Base-by-base conservation (phyloP, 1,140 invertebrate genomes). In the Aradophagus sp. region DNA sequence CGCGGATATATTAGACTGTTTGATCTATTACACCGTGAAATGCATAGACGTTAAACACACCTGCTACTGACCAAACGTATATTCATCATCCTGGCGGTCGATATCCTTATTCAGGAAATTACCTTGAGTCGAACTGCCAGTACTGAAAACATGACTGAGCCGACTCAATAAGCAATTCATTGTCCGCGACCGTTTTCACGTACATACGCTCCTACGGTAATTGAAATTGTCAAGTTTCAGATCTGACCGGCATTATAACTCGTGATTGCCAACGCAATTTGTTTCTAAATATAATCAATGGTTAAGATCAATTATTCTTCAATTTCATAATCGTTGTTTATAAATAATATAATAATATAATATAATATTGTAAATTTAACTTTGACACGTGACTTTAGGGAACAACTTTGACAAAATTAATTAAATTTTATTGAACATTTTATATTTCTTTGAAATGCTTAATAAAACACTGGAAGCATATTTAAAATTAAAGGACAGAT, bases 61-160 rank as follows among this genome's bases (percentile, higher is more conserved):
- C 80, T 81, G 80, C 75, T 73, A 55, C 38, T 71, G 62, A 77
- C 68, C 70, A 55, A 63, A 58, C 45, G 34, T 55, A 59, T 56
- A 68, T 69, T 66, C 75, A 55, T 65, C 61, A 55, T 65, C 47
- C 41, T 26, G 66, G 74, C 35, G 59, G 19, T 52, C 38, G 42
- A 55, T 59, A 45, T 44, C 53, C 55, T 72, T 59, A 66, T 80
- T 75, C 75, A 80, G 79, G 76, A 82, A 81, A 82, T 81, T 78
- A 71, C 62, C 31, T 74, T 52, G 44, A 61, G 44, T 50, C 44
- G 29, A 48, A 34, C 36, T 58, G 16, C 52, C 23, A 50, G 42
- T 36, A 77, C 66, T 73, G 76, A 76, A 79, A 79, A 77, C 32
- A 62, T 71, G 58, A 47, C 72, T 63, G 53, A 74, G 66, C 78